Base-by-base conservation (phyloP, 2,113 vertebrate genomes). In the Colistium nudipinnis region DNA sequence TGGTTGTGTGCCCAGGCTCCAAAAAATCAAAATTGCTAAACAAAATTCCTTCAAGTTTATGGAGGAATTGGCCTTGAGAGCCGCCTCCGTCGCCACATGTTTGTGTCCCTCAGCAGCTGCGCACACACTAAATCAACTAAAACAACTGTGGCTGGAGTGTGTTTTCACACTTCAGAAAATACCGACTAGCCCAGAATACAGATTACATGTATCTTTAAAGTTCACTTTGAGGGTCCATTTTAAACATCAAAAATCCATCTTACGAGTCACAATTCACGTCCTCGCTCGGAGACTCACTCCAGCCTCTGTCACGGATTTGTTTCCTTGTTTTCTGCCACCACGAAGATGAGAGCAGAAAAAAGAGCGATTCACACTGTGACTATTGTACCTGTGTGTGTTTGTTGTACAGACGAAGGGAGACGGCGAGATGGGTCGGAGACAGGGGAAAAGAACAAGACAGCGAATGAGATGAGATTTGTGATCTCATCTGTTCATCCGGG, bases 391-490 rank as follows among this genome's bases (percentile, higher is more conserved):
- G 62, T 78, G 63, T 83, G 61, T 64, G 60, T 70, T 45, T 54
- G 51, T 56, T 61, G 72, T 11, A 13, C 35, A 59, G 38, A 67
- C 45, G 44, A 35, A 59, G 27, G 1, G 14, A 56, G 48, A 38
- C 12, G 6, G 62, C 60, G 55, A 54, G 44, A 51, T 33, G 30
- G 38, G 43, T 25, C 38, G 49, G 70, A 63, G 38, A 17, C 53
- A 59, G 51, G 67, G 41, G 61, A 39, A 72, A 43, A 74, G 70
- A 85, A 75, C 11, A 68, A 80, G 74, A 75, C 69, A 70, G 70
- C 75, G 79, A 79, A 65, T 77, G 56, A 77, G 79, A 83, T 78
- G 87, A 86, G 81, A 90, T 88, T 88, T 87, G 86, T 71, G 86
- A 87, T 87, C 83, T 88, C 80, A 84, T 87, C 83, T 76, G 75